Base-by-base conservation (phyloP, 2,797 vertebrate genomes). In the Parambassis ranga region DNA sequence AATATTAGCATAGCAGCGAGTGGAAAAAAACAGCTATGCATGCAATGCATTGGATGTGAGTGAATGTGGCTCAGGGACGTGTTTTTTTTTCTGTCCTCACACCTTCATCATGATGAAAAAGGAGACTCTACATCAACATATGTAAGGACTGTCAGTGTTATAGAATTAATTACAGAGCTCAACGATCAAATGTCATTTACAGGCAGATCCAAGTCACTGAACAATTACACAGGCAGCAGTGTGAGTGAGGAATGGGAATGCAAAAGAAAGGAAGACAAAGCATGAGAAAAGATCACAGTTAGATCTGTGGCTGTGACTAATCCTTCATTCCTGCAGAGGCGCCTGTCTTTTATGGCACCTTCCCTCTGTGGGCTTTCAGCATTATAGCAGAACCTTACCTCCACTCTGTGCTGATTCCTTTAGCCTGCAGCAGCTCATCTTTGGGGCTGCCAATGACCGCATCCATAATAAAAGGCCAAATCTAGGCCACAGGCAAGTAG, bases 151-250 rank as follows among this genome's bases (percentile, higher is more conserved):
- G 66, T 51, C 65, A 68, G 78, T n/a, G n/a, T n/a, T n/a, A 65
- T 62, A 58, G 61, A 79, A 87, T 82, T 89, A 77, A 89, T 83
- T 81, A 74, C 75, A 70, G 77, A 81, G 79, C 58, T 76, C 85
- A 75, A 53, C 28, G 75, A 83, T 84, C 79, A 82, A 89, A 82
- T 75, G 72, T 79, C 82, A 83, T 81, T 82, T 71, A 79, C 76
- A 75, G 81, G 82, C 81, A 79, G 63, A 83, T 78, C 70, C 71
- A 53, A 79, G 65, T 65, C 66, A 50, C 67, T 81, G 82, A 87
- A 80, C 83, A 86, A 90, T 92, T 89, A 90, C 77, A 83, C 51
- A 57, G 47, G 93, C 92, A 73, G 93, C 95, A 93, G 89, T 53
- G 50, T 87, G 86, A 75, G 59, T 50, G 71, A 76, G 50, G 51